A percentile compares a stretch with the other conserved stretches of the same genome.
phyloP scores from a whole-genome alignment of 2,888 invertebrate genomes.

The Diaprepes abbreviatus region DNA sequence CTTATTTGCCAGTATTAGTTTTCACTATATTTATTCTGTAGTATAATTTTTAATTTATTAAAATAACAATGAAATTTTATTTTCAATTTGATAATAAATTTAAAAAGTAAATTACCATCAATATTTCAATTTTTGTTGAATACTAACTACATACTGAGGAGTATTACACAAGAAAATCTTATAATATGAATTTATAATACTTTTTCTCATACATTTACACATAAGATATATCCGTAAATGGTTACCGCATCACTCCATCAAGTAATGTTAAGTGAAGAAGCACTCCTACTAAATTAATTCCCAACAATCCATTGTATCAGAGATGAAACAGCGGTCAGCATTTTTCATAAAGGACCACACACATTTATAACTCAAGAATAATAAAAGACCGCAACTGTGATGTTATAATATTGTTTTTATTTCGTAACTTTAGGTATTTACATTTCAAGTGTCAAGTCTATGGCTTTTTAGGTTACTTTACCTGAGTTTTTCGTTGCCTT shows the following conservation, averaged over 20 bases:
- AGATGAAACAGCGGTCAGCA: conserved; percentile 24
- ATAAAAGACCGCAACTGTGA: conserved; percentile 20
- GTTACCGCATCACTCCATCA: conserved; percentile 42
- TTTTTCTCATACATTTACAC: background rate
- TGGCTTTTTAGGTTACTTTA: conserved; percentile 28
- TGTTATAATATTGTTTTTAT: conserved; percentile 32
- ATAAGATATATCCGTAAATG: conserved; percentile 31
- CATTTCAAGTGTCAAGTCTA: conserved; percentile 21
- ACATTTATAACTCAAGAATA: conserved; percentile 23
- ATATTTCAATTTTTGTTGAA: no score
- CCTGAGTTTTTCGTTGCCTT: conserved; percentile 9
- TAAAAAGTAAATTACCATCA: no score
- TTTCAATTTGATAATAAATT: no score
- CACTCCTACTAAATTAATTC: conserved; percentile 59
- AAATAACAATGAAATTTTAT: no score
- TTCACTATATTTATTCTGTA: no score
- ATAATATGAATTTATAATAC: no score
- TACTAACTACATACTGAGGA: no score
- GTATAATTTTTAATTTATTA: no score
- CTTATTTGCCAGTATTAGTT: no score
- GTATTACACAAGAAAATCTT: no score
- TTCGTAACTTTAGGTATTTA: conserved; percentile 26
- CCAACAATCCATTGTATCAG: conserved; percentile 58
- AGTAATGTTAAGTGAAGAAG: conserved; percentile 34
- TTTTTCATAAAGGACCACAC: conserved; percentile 33